Base-by-base conservation (phyloP, 2,888 invertebrate genomes). In the Melanchra persicariae region DNA sequence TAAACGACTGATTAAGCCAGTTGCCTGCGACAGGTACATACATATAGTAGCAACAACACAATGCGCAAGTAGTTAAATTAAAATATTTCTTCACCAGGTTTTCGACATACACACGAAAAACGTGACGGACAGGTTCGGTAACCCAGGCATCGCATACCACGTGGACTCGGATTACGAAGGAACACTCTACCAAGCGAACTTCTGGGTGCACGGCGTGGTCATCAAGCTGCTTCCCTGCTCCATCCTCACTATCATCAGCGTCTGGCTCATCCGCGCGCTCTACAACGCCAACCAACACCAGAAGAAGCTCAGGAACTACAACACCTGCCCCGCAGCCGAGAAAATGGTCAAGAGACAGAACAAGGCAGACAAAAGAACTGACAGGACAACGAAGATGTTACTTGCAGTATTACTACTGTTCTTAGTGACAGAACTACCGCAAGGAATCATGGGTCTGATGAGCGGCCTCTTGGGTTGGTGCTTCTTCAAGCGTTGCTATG, bases 311-410 rank as follows among this genome's bases (percentile, higher is more conserved):
- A 96, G 97, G 81, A 97, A 96, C 55, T 97, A 97, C 88, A 97
- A 96, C 84, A 93, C 96, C 0, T 97, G 96, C 70, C 96, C 96
- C 0, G 91, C 96, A 2, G 94, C 91, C 0, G 95, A 95, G 81
- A 94, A 94, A 84, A 93, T 92, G 91, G 91, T 94, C 75, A 94
- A 94, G 71, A 88, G 95, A 45, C 96, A 94, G 82, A 92, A 95
- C 54, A 97, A 97, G 88, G 96, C 97, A 47, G 98, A 98, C 88
- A 96, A 97, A 71, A 96, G 98, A 74, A 98, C 98, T 0, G 98
- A 99, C 89, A 96, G 99, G 75, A 99, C 99, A 0, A 99, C 99
- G 0, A 97, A 97, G 90, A 98, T 99, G 97, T 94, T 99, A 51
- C 96, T 99, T 2, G 99, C 98, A 0, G 98, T 99, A 0, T 95